A percentile compares a stretch with the other conserved stretches of the same genome.
Evolutionary conservation across 2,797 vertebrate genomes (phyloP).

Genomic region (Sphenodon punctatus): DNA sequence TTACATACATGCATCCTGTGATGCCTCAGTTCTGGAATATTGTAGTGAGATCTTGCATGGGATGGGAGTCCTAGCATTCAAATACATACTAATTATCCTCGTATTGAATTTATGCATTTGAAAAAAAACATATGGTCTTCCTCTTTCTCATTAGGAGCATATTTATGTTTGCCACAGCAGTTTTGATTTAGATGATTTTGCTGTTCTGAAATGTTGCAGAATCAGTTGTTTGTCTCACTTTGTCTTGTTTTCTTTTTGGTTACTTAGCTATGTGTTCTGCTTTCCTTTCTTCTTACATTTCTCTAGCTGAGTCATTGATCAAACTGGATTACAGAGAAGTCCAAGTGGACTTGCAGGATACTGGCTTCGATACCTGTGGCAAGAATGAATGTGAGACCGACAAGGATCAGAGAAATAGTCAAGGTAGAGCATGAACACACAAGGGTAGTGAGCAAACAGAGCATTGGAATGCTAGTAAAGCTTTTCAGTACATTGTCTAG

Average conservation of each 20-base stretch:
- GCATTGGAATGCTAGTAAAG: background rate
- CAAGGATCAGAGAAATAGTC: slow-evolving; percentile 80
- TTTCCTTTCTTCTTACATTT: slow-evolving; percentile 52
- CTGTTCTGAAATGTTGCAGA: slow-evolving; percentile 49
- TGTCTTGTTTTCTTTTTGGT: slow-evolving; percentile 35
- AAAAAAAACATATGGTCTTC: slow-evolving; percentile 26
- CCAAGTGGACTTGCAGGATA: slow-evolving; percentile 79
- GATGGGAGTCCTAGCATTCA: background rate
- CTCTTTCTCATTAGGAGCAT: slow-evolving; percentile 22
- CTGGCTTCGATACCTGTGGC: slow-evolving; percentile 77
- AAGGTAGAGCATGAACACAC: slow-evolving; percentile 71
- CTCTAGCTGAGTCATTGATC: slow-evolving; percentile 73
- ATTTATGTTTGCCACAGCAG: slow-evolving; percentile 48
- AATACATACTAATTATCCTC: background rate
- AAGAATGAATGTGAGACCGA: slow-evolving; percentile 78
- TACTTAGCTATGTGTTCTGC: slow-evolving; percentile 30
- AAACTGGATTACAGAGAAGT: slow-evolving; percentile 77
- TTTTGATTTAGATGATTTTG: slow-evolving; percentile 48
- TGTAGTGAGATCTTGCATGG: background rate
- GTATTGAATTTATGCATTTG: slow-evolving; percentile 8
- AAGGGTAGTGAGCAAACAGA: slow-evolving; percentile 45
- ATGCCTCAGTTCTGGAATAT: background rate
- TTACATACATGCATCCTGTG: background rate
- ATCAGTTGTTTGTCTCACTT: slow-evolving; percentile 17
- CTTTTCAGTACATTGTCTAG: background rate